Evolutionary conservation across 2,888 invertebrate genomes (phyloP).

Genomic region (Hypsopygia costalis): DNA sequence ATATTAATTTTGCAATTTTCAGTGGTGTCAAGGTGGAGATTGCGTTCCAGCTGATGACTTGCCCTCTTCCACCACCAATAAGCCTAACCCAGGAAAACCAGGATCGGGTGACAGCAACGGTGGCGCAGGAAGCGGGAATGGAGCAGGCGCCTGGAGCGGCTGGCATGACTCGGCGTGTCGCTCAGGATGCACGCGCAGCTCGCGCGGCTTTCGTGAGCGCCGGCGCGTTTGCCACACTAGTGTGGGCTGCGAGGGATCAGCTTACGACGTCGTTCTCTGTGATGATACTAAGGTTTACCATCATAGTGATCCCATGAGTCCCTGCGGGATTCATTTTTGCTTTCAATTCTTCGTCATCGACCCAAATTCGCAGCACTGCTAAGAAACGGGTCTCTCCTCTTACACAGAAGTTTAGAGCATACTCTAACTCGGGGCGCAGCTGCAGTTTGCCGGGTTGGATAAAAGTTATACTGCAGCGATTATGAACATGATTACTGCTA

Average conservation of each 20-base stretch:
- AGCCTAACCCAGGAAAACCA: constrained; percentile 2
- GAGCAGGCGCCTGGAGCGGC: constrained; percentile 82
- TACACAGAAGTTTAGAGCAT: too few relatives aligned
- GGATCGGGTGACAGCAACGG: constrained; percentile 3
- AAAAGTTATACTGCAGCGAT: too few relatives aligned
- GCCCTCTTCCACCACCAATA: constrained; percentile 17
- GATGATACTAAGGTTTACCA: constrained; percentile 80
- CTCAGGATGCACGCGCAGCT: constrained; percentile 84
- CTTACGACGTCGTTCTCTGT: constrained; percentile 84
- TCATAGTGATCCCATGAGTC: too few relatives aligned
- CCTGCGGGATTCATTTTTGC: too few relatives aligned
- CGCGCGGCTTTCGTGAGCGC: constrained; percentile 81
- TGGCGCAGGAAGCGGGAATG: constrained; percentile 71
- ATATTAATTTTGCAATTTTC: constrained; percentile 18
- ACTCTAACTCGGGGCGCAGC: too few relatives aligned
- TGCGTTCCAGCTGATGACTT: constrained; percentile 70
- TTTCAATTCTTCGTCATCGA: too few relatives aligned
- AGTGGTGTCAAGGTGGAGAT: constrained; percentile 85
- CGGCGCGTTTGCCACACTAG: constrained; percentile 80
- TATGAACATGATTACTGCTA: too few relatives aligned
- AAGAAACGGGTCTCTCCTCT: too few relatives aligned
- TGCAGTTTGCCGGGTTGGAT: too few relatives aligned
- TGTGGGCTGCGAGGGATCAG: constrained; percentile 81
- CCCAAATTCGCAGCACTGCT: too few relatives aligned
- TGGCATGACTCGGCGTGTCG: constrained; percentile 83